Percentiles rank a stretch among this genome's conserved stretches.
These are phyloP conservation scores for Calidris pygmaea DNA, from an alignment of 2,113 vertebrate genomes.

Conservation along the genomic window DNA sequence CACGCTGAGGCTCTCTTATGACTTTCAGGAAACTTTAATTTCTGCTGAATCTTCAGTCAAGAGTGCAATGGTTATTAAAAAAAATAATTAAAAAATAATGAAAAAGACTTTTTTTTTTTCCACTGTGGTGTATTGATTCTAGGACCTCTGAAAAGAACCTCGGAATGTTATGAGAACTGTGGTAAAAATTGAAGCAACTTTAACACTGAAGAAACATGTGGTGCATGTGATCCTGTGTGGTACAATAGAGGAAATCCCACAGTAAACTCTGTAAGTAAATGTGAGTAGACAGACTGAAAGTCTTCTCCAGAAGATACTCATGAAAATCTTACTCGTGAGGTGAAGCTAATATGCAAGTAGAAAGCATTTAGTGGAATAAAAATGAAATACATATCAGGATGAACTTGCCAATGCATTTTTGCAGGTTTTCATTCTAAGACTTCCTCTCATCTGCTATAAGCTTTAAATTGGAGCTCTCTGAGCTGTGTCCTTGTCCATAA, in stretches of 20 bases:
- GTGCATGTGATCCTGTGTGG: accelerated
- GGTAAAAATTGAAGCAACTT: not conserved
- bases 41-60: not conserved
- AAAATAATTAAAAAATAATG: not conserved
- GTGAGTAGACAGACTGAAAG: not conserved
- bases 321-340: not conserved
- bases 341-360: not conserved
- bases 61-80: not conserved
- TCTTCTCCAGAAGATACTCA: not conserved
- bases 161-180: not conserved
- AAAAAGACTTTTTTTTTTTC: not conserved
- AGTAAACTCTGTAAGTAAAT: not conserved
- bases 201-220: not conserved
- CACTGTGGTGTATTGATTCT: not conserved
- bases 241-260: not conserved
- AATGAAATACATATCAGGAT: accelerated
- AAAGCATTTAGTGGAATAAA: not conserved
- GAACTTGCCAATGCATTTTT: not conserved
- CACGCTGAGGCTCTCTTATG: not conserved
- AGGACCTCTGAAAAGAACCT: not conserved
- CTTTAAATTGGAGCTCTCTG: not conserved
- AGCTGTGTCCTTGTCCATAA: not conserved
- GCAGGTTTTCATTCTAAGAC: not conserved
- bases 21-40: not conserved
- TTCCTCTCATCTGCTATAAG: not conserved